A percentile compares a stretch with the other conserved stretches of the same genome.
phyloP scores from a whole-genome alignment of 92 coral and sea anemone species.

The Phenganax subtilis region DNA sequence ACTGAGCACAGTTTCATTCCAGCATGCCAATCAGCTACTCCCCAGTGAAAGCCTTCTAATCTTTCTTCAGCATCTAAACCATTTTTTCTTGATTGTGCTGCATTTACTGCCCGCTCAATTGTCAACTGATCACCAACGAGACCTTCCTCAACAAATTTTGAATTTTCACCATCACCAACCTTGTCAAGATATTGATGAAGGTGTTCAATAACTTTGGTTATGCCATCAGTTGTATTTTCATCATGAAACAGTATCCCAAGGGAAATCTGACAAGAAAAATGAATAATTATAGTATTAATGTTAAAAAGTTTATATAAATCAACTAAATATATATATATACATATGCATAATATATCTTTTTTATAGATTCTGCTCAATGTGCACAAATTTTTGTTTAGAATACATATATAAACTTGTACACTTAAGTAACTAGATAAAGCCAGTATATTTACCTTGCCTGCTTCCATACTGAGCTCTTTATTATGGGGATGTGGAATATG shows the following conservation, averaged over 20 bases:
- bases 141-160: slow-evolving; percentile 35
- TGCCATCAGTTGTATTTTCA: slow-evolving; percentile 47
- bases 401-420: no score
- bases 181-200: slow-evolving; percentile 41
- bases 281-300: neutral
- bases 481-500: slow-evolving; percentile 22
- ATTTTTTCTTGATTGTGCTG: slow-evolving; percentile 12
- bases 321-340: neutral
- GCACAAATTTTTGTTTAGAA: no score
- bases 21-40: slow-evolving; percentile 35
- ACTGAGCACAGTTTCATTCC: slow-evolving; percentile 25
- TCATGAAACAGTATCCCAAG: slow-evolving; percentile 44
- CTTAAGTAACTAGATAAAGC: neutral
- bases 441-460: slow-evolving; percentile 2
- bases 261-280: slow-evolving; percentile 24
- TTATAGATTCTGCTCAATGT: no score
- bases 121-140: slow-evolving; percentile 49
- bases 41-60: slow-evolving; percentile 26
- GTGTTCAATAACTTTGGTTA: slow-evolving; percentile 40
- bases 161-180: slow-evolving; percentile 33
- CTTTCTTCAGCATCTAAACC: slow-evolving; percentile 18
- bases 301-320: neutral
- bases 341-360: no score
- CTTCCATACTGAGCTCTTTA: slow-evolving; percentile 1
- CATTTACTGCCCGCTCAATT: neutral